phyloP scores from a whole-genome alignment of 2,797 vertebrate genomes.

The Peromyscus melanophrys region DNA sequence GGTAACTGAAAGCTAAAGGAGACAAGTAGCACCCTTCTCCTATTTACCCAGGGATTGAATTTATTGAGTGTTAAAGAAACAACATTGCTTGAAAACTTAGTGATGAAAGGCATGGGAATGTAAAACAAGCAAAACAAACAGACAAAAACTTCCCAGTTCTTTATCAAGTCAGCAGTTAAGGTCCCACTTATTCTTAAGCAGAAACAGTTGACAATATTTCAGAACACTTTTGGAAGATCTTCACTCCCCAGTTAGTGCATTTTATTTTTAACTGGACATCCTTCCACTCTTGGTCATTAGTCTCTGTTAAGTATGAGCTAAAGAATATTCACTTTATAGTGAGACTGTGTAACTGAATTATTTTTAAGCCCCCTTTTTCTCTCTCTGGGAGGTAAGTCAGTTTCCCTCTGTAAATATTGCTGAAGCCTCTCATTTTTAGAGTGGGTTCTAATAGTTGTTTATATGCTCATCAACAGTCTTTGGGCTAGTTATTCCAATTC shows the following conservation, averaged over 20 bases:
- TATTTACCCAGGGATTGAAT: slow-evolving; percentile 42
- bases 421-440: background rate
- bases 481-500: background rate
- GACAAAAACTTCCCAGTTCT: background rate
- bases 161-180: slow-evolving; percentile 9
- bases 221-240: background rate
- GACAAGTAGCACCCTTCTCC: slow-evolving; percentile 60
- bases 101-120: slow-evolving; percentile 61
- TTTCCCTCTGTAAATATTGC: background rate
- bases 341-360: slow-evolving; percentile 38
- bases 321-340: background rate
- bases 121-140: background rate
- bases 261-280: slow-evolving; percentile 60
- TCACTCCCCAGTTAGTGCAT: background rate
- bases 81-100: slow-evolving; percentile 54
- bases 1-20: slow-evolving; percentile 70
- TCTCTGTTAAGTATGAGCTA: background rate
- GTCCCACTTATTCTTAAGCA: slow-evolving; percentile 4
- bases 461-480: slow-evolving; percentile 1
- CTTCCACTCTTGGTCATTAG: background rate
- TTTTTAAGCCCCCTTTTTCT: background rate
- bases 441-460: background rate
- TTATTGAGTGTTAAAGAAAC: slow-evolving; percentile 65
- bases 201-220: slow-evolving; percentile 10
- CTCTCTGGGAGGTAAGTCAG: background rate